Base-by-base conservation (phyloP, 2,797 vertebrate species). In the Gymnopithys bicolor region DNA sequence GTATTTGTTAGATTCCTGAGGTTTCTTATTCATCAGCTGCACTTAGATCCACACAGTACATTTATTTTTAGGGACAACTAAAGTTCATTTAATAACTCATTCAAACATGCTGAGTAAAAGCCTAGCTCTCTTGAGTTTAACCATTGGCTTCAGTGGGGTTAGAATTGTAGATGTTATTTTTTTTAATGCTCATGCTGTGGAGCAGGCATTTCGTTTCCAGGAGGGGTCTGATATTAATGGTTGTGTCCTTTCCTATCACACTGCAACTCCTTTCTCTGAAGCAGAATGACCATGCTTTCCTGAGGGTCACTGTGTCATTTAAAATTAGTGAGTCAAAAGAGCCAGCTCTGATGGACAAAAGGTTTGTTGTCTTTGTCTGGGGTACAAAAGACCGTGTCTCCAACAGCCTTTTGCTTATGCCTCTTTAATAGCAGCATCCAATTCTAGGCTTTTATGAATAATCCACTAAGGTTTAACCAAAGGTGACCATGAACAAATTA, bases 31-130 rank as follows among this genome's bases (percentile, higher is more conserved):
- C 89, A 94, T 94, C 83, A 94, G 74, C 67, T 89, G 48, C 85
- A 82, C 95, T 95, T 94, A 94, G 85, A 96, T 94, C 90, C 32
- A 12, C 70, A 55, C 49, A 93, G 83, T 87, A 77, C 93, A 94
- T 95, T 96, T 95, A 94, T 96, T 96, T 97, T 96, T 95, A 96
- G 95, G 93, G 93, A 92, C 81, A 93, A 64, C 92, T 85, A 56
- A 95, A 95, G 81, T 90, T 95, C 89, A 13, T 96, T 93, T 96
- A 91, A 95, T 94, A 93, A 91, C 83, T 96, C 67, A 82, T 88
- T 97, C 86, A 71, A 96, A 87, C 95, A 82, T 83, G 90, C 96
- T 90, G 95, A 94, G 85, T 96, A 94, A 94, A 96, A 96, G 81
- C 94, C 70, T 45, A 13, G 83, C 75, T 94, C 91, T 87, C 68